Conservation (phyloP, 2,797 vertebrate species). For the Gorsachius magnificus region DNA sequence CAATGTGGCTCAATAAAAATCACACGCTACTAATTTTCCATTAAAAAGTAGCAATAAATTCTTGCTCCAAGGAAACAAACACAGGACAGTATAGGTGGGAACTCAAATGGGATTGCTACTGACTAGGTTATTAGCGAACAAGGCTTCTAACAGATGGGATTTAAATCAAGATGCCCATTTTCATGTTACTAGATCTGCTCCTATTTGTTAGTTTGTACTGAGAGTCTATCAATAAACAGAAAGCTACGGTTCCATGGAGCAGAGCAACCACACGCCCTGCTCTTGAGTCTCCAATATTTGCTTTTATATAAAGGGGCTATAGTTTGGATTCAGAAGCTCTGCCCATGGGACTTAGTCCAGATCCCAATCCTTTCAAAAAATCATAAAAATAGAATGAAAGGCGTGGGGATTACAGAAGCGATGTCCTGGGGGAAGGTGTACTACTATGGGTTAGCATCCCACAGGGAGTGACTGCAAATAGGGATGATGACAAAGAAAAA, state of each 20-base stretch:
- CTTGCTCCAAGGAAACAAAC: neutral
- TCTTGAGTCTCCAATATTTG: neutral
- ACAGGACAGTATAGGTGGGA: neutral
- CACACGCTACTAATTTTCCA: neutral
- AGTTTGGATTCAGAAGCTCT: neutral
- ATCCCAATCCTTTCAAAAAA: neutral
- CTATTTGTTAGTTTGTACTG: neutral
- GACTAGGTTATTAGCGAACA: neutral
- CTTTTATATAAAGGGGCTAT: neutral
- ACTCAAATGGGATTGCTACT: neutral
- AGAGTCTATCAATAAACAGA: neutral
- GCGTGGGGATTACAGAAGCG: neutral
- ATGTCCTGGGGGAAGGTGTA: neutral
- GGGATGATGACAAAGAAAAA: neutral
- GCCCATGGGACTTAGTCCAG: neutral
- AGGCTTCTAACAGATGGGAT: neutral
- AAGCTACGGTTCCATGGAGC: neutral
- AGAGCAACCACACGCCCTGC: neutral
- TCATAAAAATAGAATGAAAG: neutral
- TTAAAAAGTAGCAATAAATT: slow-evolving; percentile 30
- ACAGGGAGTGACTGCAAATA: neutral
- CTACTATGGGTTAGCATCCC: neutral
- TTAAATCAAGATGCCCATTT: neutral
- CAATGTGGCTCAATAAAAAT: slow-evolving; percentile 31
- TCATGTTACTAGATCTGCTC: neutral